These are phyloP conservation scores for Garra rufa DNA, from an alignment of 2,113 vertebrate genomes.

Conservation along the genomic window DNA sequence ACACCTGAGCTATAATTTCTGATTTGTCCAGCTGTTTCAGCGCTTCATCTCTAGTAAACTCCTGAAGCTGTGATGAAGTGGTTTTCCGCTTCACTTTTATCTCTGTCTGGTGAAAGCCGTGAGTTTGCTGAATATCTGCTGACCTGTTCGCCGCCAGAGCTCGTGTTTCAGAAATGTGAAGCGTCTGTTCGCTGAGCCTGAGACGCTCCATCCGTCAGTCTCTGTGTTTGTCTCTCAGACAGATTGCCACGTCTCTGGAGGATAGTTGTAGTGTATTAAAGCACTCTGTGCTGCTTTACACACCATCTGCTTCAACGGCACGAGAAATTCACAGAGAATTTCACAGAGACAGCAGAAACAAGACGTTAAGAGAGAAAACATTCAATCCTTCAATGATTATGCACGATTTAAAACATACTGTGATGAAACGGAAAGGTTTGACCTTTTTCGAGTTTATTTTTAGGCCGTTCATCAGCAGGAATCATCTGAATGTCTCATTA, in stretches of 20 bases:
- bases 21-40: background rate
- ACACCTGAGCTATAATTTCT: background rate
- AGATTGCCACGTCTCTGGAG: constrained; percentile 71
- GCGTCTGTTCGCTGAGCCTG: constrained; percentile 11
- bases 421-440: background rate
- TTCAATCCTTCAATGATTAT: background rate
- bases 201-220: constrained; percentile 5
- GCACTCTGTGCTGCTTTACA: constrained; percentile 29
- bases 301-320: constrained; percentile 21
- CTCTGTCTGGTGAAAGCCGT: background rate
- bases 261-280: constrained; percentile 66
- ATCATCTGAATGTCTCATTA: background rate
- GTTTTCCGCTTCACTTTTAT: background rate
- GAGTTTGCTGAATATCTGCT: constrained; percentile 29
- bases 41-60: background rate
- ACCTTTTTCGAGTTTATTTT: constrained; percentile 27
- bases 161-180: constrained; percentile 26
- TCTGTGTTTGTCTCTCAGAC: constrained; percentile 44
- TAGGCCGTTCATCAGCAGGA: background rate
- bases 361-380: background rate
- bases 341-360: background rate
- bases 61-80: constrained; percentile 5
- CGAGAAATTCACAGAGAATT: background rate
- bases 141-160: background rate
- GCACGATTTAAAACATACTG: background rate